phyloP scores from a whole-genome alignment of 1,140 invertebrate genomes.

The Panulirus ornatus region DNA sequence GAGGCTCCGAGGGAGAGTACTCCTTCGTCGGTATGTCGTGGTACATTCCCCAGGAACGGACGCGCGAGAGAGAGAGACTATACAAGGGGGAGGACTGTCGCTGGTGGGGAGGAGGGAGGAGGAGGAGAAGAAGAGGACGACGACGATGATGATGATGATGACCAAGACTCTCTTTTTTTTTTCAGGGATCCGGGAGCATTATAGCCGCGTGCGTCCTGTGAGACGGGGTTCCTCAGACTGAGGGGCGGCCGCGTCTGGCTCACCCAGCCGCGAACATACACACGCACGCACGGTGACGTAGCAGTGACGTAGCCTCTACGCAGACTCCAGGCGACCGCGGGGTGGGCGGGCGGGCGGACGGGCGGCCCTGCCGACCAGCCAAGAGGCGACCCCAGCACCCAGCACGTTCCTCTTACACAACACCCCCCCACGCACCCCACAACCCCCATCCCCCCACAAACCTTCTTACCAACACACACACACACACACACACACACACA shows the following conservation, averaged over 20 bases:
- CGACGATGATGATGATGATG: no score
- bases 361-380: conserved; percentile 37
- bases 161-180: no score
- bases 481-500: no score
- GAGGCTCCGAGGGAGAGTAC: conserved; percentile 1
- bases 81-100: no score
- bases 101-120: no score
- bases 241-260: conserved; percentile 27
- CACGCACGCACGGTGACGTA: conserved; percentile 60
- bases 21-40: conserved; percentile 1
- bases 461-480: background rate
- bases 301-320: conserved; percentile 68
- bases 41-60: conserved; percentile 29
- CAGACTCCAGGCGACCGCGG: no score
- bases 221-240: conserved; percentile 60
- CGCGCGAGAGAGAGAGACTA: conserved; percentile 16
- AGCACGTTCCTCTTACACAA: conserved; percentile 11
- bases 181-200: conserved; percentile 17
- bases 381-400: conserved; percentile 16
- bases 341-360: conserved; percentile 32
- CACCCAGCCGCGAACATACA: conserved; percentile 46
- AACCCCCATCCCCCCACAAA: conserved; percentile 35
- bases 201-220: conserved; percentile 35
- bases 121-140: no score
- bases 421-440: conserved; percentile 30